Evolutionary conservation across 2,888 invertebrate genomes (phyloP).

Genomic region (Gymnoscelis rufifasciata): DNA sequence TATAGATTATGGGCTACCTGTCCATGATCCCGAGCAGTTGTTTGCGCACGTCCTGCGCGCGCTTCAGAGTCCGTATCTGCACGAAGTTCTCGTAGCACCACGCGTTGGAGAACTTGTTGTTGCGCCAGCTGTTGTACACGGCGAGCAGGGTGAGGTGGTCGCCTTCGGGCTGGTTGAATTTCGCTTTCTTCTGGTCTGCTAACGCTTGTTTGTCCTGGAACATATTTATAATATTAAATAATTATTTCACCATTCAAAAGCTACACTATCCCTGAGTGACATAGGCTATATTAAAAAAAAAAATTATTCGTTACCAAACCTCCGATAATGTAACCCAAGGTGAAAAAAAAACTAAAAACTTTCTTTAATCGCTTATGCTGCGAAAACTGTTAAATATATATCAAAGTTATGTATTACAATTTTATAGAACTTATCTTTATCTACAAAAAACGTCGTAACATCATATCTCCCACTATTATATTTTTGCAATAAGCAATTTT

Average conservation of each 20-base stretch:
- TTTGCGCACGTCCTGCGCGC: conserved; percentile 98
- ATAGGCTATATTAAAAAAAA: not conserved
- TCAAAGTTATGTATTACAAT: too few species aligned
- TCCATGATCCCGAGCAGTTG: conserved; percentile 99
- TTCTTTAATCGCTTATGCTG: too few species aligned
- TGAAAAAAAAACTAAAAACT: too few species aligned
- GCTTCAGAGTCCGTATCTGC: conserved; percentile 96
- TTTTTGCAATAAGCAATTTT: too few species aligned
- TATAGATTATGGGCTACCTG: conserved; percentile 65
- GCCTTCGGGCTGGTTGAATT: conserved; percentile 99
- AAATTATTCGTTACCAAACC: too few species aligned
- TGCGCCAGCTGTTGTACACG: conserved; percentile 99
- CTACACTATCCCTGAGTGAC: too few species aligned
- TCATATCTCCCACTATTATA: too few species aligned
- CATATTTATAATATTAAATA: not conserved
- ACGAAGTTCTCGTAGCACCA: conserved; percentile 99
- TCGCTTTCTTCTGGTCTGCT: conserved; percentile 99
- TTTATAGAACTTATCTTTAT: too few species aligned
- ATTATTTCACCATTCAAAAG: too few species aligned
- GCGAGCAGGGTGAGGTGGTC: conserved; percentile 98
- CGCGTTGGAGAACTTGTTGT: conserved; percentile 98
- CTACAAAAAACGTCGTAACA: too few species aligned
- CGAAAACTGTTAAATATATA: too few species aligned
- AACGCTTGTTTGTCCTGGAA: conserved; percentile 91
- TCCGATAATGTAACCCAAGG: too few species aligned